Evolutionary conservation across 2,797 vertebrate species (phyloP).

Genomic region (Xiphorhynchus erythropygius): DNA sequence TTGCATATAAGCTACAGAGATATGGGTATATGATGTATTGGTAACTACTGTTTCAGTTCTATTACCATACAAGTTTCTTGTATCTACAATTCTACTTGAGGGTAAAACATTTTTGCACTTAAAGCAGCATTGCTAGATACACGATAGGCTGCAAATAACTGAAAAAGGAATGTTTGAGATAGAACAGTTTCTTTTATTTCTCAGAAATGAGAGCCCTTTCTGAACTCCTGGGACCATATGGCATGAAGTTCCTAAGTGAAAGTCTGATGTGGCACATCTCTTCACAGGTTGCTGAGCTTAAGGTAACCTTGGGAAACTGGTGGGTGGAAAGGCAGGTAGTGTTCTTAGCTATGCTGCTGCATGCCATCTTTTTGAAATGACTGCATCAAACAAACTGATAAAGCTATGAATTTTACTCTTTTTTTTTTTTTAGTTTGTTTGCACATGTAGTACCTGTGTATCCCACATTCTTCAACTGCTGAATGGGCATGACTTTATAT

Average conservation of each 20-base stretch:
- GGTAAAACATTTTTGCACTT: background rate
- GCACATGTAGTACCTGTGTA: background rate
- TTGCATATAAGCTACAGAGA: background rate
- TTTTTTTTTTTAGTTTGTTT: background rate
- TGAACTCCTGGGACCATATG: slow-evolving; percentile 94
- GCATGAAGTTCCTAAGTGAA: slow-evolving; percentile 99
- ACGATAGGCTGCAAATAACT: background rate
- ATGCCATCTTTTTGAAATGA: background rate
- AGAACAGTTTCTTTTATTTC: slow-evolving; percentile 47
- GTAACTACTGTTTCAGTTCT: background rate
- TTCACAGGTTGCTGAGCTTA: slow-evolving; percentile 97
- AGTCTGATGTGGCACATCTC: slow-evolving; percentile 99
- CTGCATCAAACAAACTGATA: background rate
- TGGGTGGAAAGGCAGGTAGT: background rate
- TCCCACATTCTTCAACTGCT: background rate
- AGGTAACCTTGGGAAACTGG: slow-evolving; percentile 79
- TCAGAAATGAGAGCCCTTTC: slow-evolving; percentile 97
- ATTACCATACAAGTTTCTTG: background rate
- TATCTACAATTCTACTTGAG: background rate
- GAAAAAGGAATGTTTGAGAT: background rate
- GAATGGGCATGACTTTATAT: background rate
- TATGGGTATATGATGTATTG: background rate
- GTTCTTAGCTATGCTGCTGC: background rate
- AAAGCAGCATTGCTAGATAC: background rate
- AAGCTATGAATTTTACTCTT: background rate